Conservation (phyloP, 2,888 invertebrate species). For the Lochmaea crataegi region DNA sequence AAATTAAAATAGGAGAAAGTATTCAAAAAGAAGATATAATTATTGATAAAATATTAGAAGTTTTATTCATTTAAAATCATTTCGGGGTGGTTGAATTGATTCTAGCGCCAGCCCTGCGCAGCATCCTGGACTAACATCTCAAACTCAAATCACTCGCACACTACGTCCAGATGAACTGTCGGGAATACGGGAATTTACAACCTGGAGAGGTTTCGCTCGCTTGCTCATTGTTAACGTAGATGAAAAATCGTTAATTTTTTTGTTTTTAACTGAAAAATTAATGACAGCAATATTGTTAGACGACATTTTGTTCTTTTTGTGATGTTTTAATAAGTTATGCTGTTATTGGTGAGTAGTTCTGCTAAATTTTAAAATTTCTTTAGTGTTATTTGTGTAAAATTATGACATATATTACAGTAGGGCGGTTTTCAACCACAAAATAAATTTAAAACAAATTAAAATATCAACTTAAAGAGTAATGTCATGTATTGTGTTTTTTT, state of each 20-base stretch:
- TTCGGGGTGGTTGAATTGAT: conserved; percentile 10
- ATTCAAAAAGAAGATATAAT: too few relatives aligned
- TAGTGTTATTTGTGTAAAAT: neutral
- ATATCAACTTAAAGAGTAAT: neutral
- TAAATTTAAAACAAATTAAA: neutral
- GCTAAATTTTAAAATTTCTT: neutral
- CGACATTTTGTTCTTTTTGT: neutral
- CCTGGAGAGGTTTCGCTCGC: conserved; percentile 1
- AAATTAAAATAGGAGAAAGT: too few relatives aligned
- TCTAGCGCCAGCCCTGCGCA: conserved; percentile 19
- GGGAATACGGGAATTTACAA: conserved; percentile 14
- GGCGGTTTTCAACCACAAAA: neutral
- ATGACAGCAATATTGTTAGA: conserved; percentile 1
- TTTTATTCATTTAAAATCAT: too few relatives aligned
- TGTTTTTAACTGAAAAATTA: neutral
- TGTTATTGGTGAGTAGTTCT: conserved; percentile 5
- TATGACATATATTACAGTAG: neutral
- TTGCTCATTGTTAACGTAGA: conserved; percentile 9
- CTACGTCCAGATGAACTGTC: conserved; percentile 21
- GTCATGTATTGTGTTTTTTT: neutral
- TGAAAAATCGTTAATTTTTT: conserved; percentile 10
- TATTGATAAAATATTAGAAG: too few relatives aligned
- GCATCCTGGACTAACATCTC: conserved; percentile 24
- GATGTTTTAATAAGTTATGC: conserved; percentile 2
- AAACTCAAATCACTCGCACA: conserved; percentile 30